A percentile compares a stretch with the other conserved stretches of the same genome.
Evolutionary conservation across 1,140 invertebrate species (phyloP).

Genomic region (Diachasmimorpha longicaudata): DNA sequence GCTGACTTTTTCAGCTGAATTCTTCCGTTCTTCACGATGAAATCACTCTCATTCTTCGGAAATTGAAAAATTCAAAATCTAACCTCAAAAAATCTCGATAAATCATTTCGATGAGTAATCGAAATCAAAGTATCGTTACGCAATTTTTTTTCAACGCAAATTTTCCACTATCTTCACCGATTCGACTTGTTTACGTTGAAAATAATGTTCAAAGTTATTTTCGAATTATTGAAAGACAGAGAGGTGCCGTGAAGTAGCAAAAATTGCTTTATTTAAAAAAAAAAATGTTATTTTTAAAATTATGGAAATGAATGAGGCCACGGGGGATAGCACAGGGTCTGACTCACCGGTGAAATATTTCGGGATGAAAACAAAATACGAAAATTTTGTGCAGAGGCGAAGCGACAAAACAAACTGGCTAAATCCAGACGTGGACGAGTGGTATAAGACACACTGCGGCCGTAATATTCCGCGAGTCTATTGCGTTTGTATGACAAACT

Average conservation of each 20-base stretch:
- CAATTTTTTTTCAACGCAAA: neutral
- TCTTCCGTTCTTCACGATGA: neutral
- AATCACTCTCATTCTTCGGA: neutral
- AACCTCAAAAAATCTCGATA: neutral
- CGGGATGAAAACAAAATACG: neutral
- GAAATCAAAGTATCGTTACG: neutral
- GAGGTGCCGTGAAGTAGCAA: neutral
- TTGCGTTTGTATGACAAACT: neutral
- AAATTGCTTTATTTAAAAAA: neutral
- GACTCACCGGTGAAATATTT: neutral
- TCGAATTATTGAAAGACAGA: neutral
- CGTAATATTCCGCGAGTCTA: neutral
- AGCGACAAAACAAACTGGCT: neutral
- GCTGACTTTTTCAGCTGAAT: neutral
- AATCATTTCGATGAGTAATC: neutral
- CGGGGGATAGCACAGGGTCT: neutral
- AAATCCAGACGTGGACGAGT: neutral
- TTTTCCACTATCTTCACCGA: neutral
- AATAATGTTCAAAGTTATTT: neutral
- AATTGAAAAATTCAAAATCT: neutral
- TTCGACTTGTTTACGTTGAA: neutral
- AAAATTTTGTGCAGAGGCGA: neutral
- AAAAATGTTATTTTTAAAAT: neutral
- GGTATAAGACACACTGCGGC: neutral
- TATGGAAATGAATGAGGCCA: neutral